Percentiles rank a stretch among this genome's conserved stretches.
Conservation (phyloP, 2,888 invertebrate species). For the Drosophila heteroneura region DNA sequence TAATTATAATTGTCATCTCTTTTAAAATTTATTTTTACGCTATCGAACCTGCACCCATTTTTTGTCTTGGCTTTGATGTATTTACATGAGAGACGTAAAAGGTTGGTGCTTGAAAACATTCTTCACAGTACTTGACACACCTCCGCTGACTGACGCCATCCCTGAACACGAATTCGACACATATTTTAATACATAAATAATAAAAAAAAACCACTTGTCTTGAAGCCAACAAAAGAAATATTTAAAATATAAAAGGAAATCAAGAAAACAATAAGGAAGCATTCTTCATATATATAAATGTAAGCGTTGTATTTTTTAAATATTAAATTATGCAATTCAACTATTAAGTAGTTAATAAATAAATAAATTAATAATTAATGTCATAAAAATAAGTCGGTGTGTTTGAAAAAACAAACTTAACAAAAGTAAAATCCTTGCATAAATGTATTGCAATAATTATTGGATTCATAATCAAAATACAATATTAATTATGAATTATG, state of each 20-base stretch:
- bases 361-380: too few species aligned
- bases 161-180: background rate
- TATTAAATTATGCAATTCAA: background rate
- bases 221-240: background rate
- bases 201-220: too few species aligned
- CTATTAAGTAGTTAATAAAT: background rate
- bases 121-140: background rate
- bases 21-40: background rate
- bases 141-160: background rate
- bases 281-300: background rate
- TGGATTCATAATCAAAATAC: background rate
- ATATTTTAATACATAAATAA: background rate
- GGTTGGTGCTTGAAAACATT: background rate
- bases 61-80: background rate
- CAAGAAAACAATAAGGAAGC: too few species aligned
- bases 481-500: too few species aligned
- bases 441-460: background rate
- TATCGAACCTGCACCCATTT: background rate
- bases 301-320: too few species aligned
- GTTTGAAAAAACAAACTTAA: background rate
- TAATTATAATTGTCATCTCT: background rate
- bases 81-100: background rate
- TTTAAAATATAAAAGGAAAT: too few species aligned
- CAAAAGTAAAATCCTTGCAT: background rate
- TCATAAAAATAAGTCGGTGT: background rate